Evolutionary conservation across 2,888 invertebrate genomes (phyloP).

Genomic region (Invenusta paracnida): DNA sequence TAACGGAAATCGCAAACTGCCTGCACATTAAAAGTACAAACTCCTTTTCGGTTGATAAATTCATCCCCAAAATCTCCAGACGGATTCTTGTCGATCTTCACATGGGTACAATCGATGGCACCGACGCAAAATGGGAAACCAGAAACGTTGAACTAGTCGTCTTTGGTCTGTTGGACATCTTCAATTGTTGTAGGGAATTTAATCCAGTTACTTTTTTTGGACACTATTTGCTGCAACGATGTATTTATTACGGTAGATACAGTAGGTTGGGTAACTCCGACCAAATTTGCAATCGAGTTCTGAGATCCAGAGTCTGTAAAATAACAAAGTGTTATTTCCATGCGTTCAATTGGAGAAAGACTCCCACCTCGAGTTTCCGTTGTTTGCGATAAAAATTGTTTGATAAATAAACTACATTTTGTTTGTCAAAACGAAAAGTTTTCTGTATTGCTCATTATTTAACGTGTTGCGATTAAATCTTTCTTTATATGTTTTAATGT

Average conservation of each 20-base stretch:
- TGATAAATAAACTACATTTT: neutral
- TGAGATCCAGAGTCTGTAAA: neutral
- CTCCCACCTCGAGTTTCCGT: neutral
- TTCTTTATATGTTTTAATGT: neutral
- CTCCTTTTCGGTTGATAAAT: conserved; percentile 8
- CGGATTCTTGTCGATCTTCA: neutral
- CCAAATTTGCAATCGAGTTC: neutral
- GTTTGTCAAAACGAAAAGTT: neutral
- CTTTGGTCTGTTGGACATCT: neutral
- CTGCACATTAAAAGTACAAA: conserved; percentile 20
- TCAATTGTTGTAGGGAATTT: conserved; percentile 3
- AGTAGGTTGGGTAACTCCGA: neutral
- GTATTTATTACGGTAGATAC: neutral
- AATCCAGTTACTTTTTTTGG: conserved; percentile 5
- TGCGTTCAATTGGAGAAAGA: neutral
- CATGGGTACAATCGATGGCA: neutral
- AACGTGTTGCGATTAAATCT: neutral
- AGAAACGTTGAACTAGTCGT: neutral
- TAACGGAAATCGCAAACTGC: conserved; percentile 7
- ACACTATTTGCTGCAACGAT: neutral
- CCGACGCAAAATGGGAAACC: neutral
- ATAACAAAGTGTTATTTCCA: neutral
- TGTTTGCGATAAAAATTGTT: neutral
- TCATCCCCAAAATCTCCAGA: conserved; percentile 10
- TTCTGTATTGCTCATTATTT: neutral